Percentiles rank a stretch among this genome's conserved stretches.
phyloP scores from a whole-genome alignment of 2,888 invertebrate species.

The Caenorhabditis panamensis region DNA sequence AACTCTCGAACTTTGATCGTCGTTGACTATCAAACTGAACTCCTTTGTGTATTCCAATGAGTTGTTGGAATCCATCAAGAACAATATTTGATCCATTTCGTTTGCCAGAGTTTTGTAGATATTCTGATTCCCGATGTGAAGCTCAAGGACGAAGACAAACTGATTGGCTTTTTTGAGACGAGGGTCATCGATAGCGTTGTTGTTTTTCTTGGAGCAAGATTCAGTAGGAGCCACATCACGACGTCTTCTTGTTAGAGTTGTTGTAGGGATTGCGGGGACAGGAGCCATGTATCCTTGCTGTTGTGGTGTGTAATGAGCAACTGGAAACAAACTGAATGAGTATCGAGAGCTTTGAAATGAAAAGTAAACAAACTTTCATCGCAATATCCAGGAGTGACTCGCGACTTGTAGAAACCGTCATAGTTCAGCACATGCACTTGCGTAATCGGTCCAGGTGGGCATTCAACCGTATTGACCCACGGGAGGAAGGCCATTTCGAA shows the following conservation, averaged over 20 bases:
- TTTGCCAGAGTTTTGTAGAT: conserved; percentile 15
- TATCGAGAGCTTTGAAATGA: background rate
- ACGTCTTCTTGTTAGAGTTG: background rate
- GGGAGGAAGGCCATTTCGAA: conserved; percentile 32
- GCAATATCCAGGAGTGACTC: conserved; percentile 47
- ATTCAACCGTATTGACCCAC: conserved; percentile 36
- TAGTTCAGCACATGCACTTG: conserved; percentile 29
- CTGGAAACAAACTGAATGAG: conserved; percentile 7
- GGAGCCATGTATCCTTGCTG: conserved; percentile 22
- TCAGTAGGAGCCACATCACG: conserved; percentile 11
- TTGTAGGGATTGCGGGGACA: background rate
- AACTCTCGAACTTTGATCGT: conserved; percentile 29
- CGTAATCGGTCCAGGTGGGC: conserved; percentile 52
- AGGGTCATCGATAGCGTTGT: conserved; percentile 35
- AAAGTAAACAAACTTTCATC: conserved; percentile 13
- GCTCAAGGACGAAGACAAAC: conserved; percentile 39
- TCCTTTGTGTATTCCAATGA: conserved; percentile 20
- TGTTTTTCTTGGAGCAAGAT: conserved; percentile 21
- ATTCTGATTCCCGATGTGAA: conserved; percentile 1
- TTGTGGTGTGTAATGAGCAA: conserved; percentile 41
- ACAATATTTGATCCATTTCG: conserved; percentile 31
- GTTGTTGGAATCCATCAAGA: background rate
- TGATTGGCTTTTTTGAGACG: conserved; percentile 31
- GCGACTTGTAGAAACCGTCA: conserved; percentile 18
- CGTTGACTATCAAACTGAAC: conserved; percentile 42